Conservation (phyloP, 2,113 vertebrate genomes). For the Mastomys natalensis region DNA sequence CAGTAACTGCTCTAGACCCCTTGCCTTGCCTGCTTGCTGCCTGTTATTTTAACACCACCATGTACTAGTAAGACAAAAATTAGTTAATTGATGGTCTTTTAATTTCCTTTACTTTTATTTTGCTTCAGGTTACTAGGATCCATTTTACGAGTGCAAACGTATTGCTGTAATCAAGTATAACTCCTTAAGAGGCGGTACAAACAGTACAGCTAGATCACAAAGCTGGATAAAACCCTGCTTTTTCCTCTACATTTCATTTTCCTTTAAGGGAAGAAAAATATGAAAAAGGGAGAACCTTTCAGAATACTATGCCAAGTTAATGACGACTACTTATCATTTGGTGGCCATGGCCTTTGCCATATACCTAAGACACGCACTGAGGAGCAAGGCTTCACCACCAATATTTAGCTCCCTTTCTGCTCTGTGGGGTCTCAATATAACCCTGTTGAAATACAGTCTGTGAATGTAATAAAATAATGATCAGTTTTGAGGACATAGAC, state of each 20-base stretch:
- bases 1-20: background rate
- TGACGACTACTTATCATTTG: background rate
- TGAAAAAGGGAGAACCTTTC: constrained; percentile 18
- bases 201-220: background rate
- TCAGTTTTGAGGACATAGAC: background rate
- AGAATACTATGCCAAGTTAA: constrained; percentile 35
- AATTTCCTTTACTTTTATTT: background rate
- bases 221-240: background rate
- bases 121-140: background rate
- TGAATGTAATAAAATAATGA: constrained; percentile 63
- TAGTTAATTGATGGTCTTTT: background rate
- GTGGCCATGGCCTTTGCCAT: constrained; percentile 10
- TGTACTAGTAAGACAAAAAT: background rate
- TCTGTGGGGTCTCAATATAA: constrained; percentile 42
- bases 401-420: constrained; percentile 54
- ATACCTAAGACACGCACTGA: constrained; percentile 5
- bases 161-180: background rate
- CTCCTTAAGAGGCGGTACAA: background rate
- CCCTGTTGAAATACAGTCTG: constrained; percentile 6
- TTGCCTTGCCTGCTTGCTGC: background rate
- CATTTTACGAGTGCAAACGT: background rate
- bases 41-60: background rate
- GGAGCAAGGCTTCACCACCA: constrained; percentile 40
- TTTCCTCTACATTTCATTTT: background rate
- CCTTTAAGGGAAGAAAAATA: background rate